Conservation (phyloP, 2,888 invertebrate species). For the Tetramorium bicarinatum region DNA sequence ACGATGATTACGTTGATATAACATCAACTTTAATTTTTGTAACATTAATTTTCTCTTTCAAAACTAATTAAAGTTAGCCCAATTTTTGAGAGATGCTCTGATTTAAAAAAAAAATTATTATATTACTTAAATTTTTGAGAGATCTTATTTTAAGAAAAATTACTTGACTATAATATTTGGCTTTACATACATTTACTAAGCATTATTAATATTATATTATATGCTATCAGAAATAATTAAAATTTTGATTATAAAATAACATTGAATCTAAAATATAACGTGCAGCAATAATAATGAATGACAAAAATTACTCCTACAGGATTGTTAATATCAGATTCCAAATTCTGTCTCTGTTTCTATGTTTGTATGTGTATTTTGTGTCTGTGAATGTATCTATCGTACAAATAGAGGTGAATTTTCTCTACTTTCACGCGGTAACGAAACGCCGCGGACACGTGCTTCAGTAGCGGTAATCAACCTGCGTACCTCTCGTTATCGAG, state of each 20-base stretch:
- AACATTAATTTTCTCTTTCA: background rate
- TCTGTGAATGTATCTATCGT: background rate
- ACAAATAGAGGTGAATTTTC: slow-evolving; percentile 73
- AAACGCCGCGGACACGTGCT: slow-evolving; percentile 59
- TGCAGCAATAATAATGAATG: background rate
- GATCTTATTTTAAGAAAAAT: no score
- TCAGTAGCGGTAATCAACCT: slow-evolving; percentile 60
- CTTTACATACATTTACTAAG: no score
- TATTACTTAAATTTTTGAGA: background rate
- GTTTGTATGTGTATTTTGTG: no score
- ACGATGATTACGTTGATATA: background rate
- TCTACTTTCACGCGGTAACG: slow-evolving; percentile 78
- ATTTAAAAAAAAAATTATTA: background rate
- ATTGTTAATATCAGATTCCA: slow-evolving; percentile 52
- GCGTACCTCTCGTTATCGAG: background rate
- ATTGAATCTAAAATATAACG: background rate
- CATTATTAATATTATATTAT: no score
- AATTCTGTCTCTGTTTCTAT: background rate
- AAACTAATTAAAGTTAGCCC: background rate
- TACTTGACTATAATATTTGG: no score
- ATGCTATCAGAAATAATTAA: background rate
- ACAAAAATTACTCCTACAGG: background rate
- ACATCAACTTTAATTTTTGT: background rate
- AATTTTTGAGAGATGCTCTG: background rate
- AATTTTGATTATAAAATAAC: background rate